Conservation (phyloP, 1,140 invertebrate species). For the Drosophila kurseongensis region DNA sequence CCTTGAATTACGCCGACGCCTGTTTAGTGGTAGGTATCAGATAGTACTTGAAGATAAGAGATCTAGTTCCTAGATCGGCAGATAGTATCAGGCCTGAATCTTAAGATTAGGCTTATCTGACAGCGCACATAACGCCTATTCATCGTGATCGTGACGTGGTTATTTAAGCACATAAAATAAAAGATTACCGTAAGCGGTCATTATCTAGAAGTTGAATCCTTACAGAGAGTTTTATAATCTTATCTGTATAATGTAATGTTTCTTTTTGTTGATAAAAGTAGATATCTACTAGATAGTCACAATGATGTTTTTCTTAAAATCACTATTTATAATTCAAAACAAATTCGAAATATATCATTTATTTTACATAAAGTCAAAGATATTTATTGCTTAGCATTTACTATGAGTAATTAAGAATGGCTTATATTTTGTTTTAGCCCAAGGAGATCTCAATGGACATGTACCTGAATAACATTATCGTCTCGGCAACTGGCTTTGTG, state of each 20-base stretch:
- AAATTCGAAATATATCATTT: no score
- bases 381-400: no score
- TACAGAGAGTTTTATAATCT: not conserved
- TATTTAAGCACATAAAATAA: not conserved
- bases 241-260: not conserved
- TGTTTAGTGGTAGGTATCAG: conserved; percentile 50
- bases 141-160: conserved; percentile 16
- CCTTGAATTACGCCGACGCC: conserved; percentile 48
- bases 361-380: no score
- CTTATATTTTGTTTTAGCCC: conserved; percentile 35
- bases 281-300: no score
- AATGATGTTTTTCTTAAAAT: no score
- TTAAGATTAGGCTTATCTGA: conserved; percentile 5
- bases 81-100: not conserved
- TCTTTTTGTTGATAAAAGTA: no score
- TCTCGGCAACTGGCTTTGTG: conserved; percentile 85
- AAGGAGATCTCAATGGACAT: conserved; percentile 84
- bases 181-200: conserved; percentile 2
- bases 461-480: conserved; percentile 86
- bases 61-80: not conserved
- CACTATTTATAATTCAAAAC: no score
- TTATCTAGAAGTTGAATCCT: not conserved
- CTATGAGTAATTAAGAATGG: no score
- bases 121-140: conserved; percentile 4
- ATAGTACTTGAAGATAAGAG: conserved; percentile 6